Percentiles rank a stretch among this genome's conserved stretches.
Evolutionary conservation across 2,113 vertebrate species (phyloP).

Genomic region (Coturnix japonica): DNA sequence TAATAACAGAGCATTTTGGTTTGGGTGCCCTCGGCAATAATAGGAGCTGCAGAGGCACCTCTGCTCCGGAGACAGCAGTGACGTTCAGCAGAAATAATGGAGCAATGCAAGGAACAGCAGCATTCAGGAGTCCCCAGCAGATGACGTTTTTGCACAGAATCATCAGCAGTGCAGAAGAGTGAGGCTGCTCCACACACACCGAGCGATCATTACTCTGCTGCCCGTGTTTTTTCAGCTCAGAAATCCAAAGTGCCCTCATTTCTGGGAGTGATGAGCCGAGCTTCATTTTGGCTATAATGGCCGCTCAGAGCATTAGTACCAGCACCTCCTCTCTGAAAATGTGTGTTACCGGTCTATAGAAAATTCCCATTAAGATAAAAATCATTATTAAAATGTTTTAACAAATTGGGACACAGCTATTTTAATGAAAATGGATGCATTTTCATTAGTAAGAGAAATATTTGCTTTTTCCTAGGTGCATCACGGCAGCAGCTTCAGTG

Average conservation of each 20-base stretch:
- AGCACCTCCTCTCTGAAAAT: neutral
- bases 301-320: neutral
- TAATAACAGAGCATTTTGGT: neutral
- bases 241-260: neutral
- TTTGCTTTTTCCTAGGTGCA: neutral
- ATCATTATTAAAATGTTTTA: neutral
- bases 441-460: neutral
- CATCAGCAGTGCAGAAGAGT: neutral
- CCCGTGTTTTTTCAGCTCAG: neutral
- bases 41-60: neutral
- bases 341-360: neutral
- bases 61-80: neutral
- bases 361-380: neutral
- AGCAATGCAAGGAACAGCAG: neutral
- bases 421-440: constrained; percentile 18
- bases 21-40: neutral
- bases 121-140: neutral
- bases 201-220: neutral
- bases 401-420: neutral
- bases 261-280: neutral
- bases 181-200: neutral
- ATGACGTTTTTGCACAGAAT: neutral
- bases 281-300: neutral
- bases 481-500: neutral
- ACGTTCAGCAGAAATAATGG: neutral